phyloP scores from a whole-genome alignment of 2,113 vertebrate genomes.

The Caranx melampygus region DNA sequence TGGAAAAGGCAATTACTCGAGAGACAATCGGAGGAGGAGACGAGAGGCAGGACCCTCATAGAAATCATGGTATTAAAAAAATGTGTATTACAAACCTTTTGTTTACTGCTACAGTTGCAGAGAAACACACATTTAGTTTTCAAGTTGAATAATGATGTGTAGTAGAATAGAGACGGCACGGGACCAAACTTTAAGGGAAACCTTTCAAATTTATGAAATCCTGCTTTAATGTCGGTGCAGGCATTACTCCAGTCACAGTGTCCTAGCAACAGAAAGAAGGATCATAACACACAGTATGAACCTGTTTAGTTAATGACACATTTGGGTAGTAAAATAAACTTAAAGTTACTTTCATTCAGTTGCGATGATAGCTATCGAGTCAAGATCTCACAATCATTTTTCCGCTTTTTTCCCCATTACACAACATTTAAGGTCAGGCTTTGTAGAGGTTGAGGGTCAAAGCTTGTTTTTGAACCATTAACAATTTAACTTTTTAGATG shows the following conservation, averaged over 20 bases:
- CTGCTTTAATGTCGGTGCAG: background rate
- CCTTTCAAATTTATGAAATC: background rate
- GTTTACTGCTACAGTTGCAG: background rate
- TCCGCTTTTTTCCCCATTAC: background rate
- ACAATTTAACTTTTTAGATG: slow-evolving; percentile 54
- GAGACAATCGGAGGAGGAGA: background rate
- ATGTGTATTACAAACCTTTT: background rate
- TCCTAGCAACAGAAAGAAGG: slow-evolving; percentile 16
- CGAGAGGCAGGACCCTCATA: background rate
- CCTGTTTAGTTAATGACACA: slow-evolving; percentile 8
- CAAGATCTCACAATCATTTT: background rate
- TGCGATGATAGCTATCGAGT: background rate
- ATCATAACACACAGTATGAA: slow-evolving; percentile 8
- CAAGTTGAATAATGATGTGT: background rate
- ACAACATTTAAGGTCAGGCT: slow-evolving; percentile 15
- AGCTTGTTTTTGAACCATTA: slow-evolving; percentile 39
- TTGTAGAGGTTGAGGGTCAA: slow-evolving; percentile 12
- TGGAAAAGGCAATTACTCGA: slow-evolving; percentile 23
- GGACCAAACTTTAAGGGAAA: background rate
- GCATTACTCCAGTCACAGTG: background rate
- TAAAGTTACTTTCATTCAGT: background rate
- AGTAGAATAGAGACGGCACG: background rate
- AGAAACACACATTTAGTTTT: background rate
- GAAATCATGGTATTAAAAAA: background rate
- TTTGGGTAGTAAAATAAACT: slow-evolving; percentile 10